Evolutionary conservation across 2,888 invertebrate genomes (phyloP).

Genomic region (Dichetophora obliterata): DNA sequence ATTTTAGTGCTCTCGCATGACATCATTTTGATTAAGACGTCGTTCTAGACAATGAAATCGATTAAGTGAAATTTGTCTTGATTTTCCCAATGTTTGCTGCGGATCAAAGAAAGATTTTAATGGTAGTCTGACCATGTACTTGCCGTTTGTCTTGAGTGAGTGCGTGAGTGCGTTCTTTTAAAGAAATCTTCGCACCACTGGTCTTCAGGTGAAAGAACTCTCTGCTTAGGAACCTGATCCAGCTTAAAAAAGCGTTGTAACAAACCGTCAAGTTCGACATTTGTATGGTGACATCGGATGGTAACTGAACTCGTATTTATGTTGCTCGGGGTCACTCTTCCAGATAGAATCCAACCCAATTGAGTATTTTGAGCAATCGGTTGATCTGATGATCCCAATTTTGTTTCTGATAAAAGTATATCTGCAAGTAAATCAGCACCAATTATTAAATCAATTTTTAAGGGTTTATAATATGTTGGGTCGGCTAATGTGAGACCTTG

Average conservation of each 20-base stretch:
- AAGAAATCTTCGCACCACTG: slow-evolving; percentile 7
- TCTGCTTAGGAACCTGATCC: too few species aligned
- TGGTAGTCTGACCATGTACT: slow-evolving; percentile 25
- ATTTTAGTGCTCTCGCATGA: too few species aligned
- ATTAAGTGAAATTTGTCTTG: too few species aligned
- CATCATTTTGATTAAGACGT: too few species aligned
- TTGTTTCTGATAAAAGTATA: slow-evolving; percentile 5
- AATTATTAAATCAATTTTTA: slow-evolving; percentile 13
- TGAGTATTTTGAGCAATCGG: slow-evolving; percentile 26
- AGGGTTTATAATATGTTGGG: slow-evolving; percentile 10
- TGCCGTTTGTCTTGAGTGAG: slow-evolving; percentile 29
- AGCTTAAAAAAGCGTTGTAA: too few species aligned
- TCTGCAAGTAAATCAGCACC: slow-evolving; percentile 9
- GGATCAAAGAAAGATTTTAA: slow-evolving; percentile 20
- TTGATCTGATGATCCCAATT: slow-evolving; percentile 3
- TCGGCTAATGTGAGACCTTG: slow-evolving; percentile 20
- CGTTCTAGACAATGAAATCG: too few species aligned
- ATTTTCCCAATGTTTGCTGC: too few species aligned
- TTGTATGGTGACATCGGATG: slow-evolving; percentile 24
- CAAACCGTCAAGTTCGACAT: too few species aligned
- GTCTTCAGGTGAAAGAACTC: slow-evolving; percentile 12
- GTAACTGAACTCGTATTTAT: background rate
- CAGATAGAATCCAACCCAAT: slow-evolving; percentile 11
- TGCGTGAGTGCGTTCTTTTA: background rate
- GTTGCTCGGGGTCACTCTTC: background rate